Conservation (phyloP, 2,797 vertebrate genomes). For the Philypnodon macrostomus region DNA sequence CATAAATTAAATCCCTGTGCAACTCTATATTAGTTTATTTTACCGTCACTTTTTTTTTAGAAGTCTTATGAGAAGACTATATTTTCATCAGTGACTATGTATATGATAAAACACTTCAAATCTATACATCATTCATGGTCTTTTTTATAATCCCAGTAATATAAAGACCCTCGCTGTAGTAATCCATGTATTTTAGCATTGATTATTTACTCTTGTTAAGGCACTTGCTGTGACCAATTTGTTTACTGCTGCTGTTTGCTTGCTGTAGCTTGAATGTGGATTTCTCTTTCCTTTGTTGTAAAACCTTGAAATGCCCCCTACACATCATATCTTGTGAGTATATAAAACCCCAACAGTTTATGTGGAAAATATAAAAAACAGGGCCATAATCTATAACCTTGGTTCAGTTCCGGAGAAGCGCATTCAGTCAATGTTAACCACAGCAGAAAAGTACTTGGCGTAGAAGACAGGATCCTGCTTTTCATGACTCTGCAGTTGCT, state of each 20-base stretch:
- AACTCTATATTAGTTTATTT: too few relatives aligned
- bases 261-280: constrained; percentile 4
- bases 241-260: constrained; percentile 8
- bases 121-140: not conserved
- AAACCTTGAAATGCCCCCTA: constrained; percentile 5
- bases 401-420: not conserved
- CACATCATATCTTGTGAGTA: constrained; percentile 1
- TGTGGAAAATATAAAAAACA: constrained; percentile 1
- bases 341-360: constrained; percentile 2
- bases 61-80: too few relatives aligned
- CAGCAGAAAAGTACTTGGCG: not conserved
- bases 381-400: constrained; percentile 1
- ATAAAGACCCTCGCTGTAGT: not conserved
- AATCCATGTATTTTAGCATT: constrained; percentile 1
- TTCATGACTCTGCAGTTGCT: constrained; percentile 21
- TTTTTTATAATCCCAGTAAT: constrained; percentile 5
- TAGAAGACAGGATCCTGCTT: constrained; percentile 12
- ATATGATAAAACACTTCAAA: constrained; percentile 1
- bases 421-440: constrained; percentile 10
- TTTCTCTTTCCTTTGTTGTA: constrained; percentile 1
- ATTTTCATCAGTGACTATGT: too few relatives aligned
- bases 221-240: not conserved
- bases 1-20: too few relatives aligned
- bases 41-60: too few relatives aligned
- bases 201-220: constrained; percentile 4